A percentile compares a stretch with the other conserved stretches of the same genome.
These are phyloP conservation scores for Shinisaurus crocodilurus DNA, from an alignment of 2,113 vertebrate species.

Conservation along the genomic window DNA sequence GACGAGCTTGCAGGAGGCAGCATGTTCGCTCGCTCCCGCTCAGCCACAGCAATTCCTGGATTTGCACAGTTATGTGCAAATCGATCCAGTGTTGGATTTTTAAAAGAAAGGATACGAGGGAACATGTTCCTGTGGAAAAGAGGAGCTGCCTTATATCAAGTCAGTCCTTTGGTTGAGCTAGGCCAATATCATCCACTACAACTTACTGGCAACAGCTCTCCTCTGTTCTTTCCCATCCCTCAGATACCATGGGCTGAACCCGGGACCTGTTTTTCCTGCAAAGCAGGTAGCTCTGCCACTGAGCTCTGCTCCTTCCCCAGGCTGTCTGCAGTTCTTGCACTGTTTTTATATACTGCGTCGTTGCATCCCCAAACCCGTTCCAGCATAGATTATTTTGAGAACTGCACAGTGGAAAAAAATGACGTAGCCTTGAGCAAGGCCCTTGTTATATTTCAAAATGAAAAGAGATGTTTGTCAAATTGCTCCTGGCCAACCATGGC, in stretches of 20 bases:
- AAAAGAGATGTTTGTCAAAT: constrained; percentile 48
- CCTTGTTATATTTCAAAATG: constrained; percentile 43
- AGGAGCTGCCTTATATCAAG: not conserved
- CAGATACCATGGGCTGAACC: not conserved
- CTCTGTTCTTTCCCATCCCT: not conserved
- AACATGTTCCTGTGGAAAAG: too few relatives aligned
- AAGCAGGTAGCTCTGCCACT: too few relatives aligned
- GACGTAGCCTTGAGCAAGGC: not conserved
- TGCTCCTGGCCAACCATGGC: constrained; percentile 1
- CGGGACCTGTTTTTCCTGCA: not conserved
- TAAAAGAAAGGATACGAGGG: too few relatives aligned
- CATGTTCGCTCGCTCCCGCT: too few relatives aligned
- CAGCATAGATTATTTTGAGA: not conserved
- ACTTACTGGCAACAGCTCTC: not conserved
- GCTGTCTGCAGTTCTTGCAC: not conserved
- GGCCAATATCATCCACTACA: not conserved
- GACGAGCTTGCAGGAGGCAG: too few relatives aligned
- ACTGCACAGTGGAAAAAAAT: not conserved
- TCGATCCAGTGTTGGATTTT: too few relatives aligned
- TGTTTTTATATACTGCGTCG: not conserved
- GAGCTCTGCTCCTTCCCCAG: not conserved
- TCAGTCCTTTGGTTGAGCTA: not conserved
- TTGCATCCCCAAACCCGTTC: not conserved
- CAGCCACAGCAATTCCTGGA: too few relatives aligned
- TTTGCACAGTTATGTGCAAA: too few relatives aligned